Evolutionary conservation across 2,797 vertebrate genomes (phyloP).

Genomic region (Catharus ustulatus): DNA sequence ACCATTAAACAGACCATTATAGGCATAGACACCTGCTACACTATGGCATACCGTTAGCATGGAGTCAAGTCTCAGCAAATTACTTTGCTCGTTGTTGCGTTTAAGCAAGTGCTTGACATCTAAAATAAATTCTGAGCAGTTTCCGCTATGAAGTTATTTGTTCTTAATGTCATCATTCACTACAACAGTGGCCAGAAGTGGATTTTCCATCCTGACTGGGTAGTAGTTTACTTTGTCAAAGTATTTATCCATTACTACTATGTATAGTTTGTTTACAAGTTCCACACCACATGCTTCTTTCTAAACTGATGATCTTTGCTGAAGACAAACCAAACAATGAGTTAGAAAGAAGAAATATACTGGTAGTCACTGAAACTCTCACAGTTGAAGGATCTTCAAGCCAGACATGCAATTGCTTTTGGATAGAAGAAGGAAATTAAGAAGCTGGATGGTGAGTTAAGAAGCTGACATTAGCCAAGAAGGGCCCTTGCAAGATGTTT

Average conservation of each 20-base stretch:
- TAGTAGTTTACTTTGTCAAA: slow-evolving; percentile 35
- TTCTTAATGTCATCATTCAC: not conserved
- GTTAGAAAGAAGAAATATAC: not conserved
- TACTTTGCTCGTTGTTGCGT: not conserved
- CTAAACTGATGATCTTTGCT: slow-evolving; percentile 10
- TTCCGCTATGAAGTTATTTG: not conserved
- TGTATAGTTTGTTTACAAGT: slow-evolving; percentile 24
- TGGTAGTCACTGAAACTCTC: not conserved
- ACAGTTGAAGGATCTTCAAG: not conserved
- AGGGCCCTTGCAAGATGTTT: not conserved
- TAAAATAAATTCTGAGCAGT: slow-evolving; percentile 37
- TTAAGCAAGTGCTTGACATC: slow-evolving; percentile 31
- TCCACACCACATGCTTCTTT: not conserved
- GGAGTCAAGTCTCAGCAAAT: slow-evolving; percentile 34
- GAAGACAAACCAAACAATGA: slow-evolving; percentile 31
- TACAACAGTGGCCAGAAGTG: not conserved
- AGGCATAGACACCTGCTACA: slow-evolving; percentile 43
- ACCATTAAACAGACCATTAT: slow-evolving; percentile 47
- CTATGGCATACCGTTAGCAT: not conserved
- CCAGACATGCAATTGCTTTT: slow-evolving; percentile 2
- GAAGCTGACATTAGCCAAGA: not conserved
- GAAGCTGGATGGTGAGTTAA: not conserved
- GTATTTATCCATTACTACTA: slow-evolving; percentile 31
- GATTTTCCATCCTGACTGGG: slow-evolving; percentile 40
- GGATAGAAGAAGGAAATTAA: not conserved